These are phyloP conservation scores for Alligator sinensis DNA, from an alignment of 2,113 vertebrate species.

Conservation along the genomic window DNA sequence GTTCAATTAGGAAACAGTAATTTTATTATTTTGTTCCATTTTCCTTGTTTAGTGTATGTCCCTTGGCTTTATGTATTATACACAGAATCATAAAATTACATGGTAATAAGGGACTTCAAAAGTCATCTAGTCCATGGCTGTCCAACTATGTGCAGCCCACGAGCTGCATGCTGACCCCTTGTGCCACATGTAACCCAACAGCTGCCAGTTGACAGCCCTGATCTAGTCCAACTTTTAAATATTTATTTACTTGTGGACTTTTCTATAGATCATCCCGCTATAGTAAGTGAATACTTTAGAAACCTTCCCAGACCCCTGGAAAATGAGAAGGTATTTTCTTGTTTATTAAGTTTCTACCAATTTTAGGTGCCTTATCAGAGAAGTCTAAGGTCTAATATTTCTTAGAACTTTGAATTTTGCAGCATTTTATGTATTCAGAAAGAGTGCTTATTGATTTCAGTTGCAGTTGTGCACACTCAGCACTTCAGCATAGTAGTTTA, in stretches of 20 bases:
- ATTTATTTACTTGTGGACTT: neutral
- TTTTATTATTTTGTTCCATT: neutral
- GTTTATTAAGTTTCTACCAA: neutral
- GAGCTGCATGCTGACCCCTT: too few species aligned
- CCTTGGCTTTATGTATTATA: neutral
- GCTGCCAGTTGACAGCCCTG: too few species aligned
- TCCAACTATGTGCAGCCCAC: too few species aligned
- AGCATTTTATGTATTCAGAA: too few species aligned
- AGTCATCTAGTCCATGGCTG: too few species aligned
- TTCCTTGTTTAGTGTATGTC: neutral
- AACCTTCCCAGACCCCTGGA: neutral
- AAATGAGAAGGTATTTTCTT: neutral
- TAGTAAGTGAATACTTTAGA: neutral
- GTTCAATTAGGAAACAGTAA: neutral
- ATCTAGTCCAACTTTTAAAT: neutral
- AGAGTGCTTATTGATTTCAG: too few species aligned
- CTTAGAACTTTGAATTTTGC: neutral
- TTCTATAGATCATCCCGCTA: neutral
- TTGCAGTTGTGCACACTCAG: too few species aligned
- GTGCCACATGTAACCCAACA: too few species aligned
- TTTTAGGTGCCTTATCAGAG: neutral
- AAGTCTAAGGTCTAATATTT: neutral
- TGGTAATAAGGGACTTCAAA: too few species aligned
- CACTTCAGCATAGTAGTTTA: too few species aligned
- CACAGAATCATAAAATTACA: too few species aligned